phyloP scores from a whole-genome alignment of 1,140 invertebrate species.

The Uloborus diversus region DNA sequence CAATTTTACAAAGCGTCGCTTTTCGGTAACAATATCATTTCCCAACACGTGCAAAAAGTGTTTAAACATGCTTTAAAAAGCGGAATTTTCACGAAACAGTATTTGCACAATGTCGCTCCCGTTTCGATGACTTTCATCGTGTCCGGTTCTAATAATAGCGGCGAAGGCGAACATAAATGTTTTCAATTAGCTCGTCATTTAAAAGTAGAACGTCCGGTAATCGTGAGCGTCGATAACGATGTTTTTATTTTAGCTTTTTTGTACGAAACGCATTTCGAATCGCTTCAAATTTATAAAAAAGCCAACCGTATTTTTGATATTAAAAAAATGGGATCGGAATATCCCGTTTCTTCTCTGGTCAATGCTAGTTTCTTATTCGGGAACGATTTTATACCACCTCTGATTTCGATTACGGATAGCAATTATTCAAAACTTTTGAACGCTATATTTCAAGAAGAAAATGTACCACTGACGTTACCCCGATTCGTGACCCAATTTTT shows the following conservation, averaged over 20 bases:
- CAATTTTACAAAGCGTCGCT: too few relatives aligned
- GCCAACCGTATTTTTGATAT: background rate
- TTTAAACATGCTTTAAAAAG: background rate
- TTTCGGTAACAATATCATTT: conserved; percentile 4
- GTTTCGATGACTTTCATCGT: background rate
- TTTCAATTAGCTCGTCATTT: conserved; percentile 1
- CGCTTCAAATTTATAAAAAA: conserved; percentile 4
- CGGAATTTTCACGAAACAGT: background rate
- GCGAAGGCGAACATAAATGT: conserved; percentile 18
- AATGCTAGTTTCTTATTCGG: background rate
- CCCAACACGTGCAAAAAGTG: background rate
- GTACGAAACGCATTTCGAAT: background rate
- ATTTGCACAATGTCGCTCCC: background rate
- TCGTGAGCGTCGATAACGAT: too few relatives aligned
- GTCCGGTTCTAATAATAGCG: background rate
- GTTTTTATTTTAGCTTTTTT: conserved; percentile 3
- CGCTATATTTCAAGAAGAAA: too few relatives aligned
- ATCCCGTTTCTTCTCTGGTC: background rate
- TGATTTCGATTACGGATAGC: too few relatives aligned
- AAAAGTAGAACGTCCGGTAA: background rate
- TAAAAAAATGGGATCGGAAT: background rate
- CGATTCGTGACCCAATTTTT: background rate
- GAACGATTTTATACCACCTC: conserved; percentile 12
- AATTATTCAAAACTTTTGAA: background rate
- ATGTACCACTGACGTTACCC: background rate